Evolutionary conservation across 2,113 vertebrate species (phyloP).

Genomic region (Micronycteris hirsuta): DNA sequence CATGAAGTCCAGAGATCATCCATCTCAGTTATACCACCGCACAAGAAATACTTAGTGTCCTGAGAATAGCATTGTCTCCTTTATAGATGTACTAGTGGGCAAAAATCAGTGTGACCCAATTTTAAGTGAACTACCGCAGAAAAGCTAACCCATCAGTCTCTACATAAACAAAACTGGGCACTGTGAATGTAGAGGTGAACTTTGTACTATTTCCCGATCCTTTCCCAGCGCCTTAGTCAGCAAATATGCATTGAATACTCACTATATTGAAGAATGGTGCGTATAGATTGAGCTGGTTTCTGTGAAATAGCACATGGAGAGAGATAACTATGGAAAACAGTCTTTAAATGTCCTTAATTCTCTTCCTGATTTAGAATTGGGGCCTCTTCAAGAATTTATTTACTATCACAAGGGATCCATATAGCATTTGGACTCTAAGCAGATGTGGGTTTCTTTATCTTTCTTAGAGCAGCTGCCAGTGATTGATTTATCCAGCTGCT

Average conservation of each 20-base stretch:
- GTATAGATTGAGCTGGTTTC: neutral
- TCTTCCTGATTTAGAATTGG: conserved; percentile 43
- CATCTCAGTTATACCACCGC: neutral
- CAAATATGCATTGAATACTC: neutral
- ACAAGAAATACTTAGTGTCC: neutral
- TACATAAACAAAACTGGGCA: conserved; percentile 1
- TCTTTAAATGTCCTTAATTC: conserved; percentile 2
- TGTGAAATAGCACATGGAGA: neutral
- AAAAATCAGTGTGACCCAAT: neutral
- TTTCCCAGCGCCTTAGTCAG: neutral
- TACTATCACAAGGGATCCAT: conserved; percentile 40
- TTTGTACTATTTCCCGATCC: neutral
- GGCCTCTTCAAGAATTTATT: conserved; percentile 57
- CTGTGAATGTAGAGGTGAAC: neutral
- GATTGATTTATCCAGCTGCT: conserved; percentile 62
- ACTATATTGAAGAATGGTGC: neutral
- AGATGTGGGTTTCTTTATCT: conserved; percentile 56
- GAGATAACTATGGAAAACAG: conserved; percentile 31
- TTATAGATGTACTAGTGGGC: neutral
- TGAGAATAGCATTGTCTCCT: neutral
- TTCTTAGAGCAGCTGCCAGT: conserved; percentile 34
- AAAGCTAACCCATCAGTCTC: neutral
- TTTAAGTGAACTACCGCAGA: conserved; percentile 17
- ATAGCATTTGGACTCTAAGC: conserved; percentile 41
- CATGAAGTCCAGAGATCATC: neutral